Evolutionary conservation across 2,888 invertebrate genomes (phyloP), one percentile per base, ranked within the genome.

Genomic region (Parascotia fuliginaria): DNA sequence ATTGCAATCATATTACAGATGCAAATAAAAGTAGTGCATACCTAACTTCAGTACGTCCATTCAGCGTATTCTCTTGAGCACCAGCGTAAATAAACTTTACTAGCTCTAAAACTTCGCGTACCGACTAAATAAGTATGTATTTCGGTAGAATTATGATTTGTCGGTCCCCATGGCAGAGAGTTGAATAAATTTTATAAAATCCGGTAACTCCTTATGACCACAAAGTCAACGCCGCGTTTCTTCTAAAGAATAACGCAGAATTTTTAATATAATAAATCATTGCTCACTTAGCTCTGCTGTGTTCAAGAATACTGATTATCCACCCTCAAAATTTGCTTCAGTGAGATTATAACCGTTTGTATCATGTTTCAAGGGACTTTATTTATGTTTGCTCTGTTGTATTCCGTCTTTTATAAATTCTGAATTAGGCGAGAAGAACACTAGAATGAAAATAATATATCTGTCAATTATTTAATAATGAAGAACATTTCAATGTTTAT

Each of bases 151-250:
- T 87, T 88, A 89, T 89, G 89, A 89, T 89, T 89, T 89, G 87
- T 89, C 81, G 85, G 83, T 80, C 84, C 81, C 87, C 76, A 76
- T 85, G 88, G 87, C 81, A 80, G 66, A 77, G 74, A 75, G 82
- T 79, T 85, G 87, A 89, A 90, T 90, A 87, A 88, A 89, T 90
- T 89, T 89, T 89, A 89, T 88, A 89, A 89, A 89, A 89, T 87
- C 87, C 83, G 76, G 78, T 83, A 83, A 75, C 81, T 83, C 83
- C 89, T 89, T 89, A 89, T 82, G 89, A 87, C 77, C 78, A 72
- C 81, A 74, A 76, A 83, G 84, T 89, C 88, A 89, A 88, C 87
- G 67, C 65, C 71, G 69, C 72, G 75, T 76, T 77, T 78, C 80
- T 69, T 81, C 77, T 65, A 65, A 71, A 74, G 75, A 76, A 80